Evolutionary conservation across 2,888 invertebrate genomes (phyloP).

Genomic region (Molorchus minor): DNA sequence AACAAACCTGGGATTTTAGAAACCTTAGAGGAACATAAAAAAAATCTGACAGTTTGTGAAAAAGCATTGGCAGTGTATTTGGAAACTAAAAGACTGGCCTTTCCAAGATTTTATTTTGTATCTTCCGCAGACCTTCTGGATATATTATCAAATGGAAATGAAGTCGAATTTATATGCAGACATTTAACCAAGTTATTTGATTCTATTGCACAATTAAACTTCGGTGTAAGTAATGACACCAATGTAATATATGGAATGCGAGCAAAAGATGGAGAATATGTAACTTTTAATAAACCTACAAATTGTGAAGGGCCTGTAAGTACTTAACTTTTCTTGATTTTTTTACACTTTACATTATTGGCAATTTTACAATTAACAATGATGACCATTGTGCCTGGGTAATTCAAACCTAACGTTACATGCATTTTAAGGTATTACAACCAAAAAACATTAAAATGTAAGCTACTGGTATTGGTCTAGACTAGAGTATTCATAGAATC

Average conservation of each 20-base stretch:
- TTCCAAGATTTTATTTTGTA: constrained; percentile 96
- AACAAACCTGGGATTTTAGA: constrained; percentile 69
- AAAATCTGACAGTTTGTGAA: constrained; percentile 89
- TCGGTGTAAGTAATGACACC: constrained; percentile 69
- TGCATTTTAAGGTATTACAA: too few relatives aligned
- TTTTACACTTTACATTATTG: too few relatives aligned
- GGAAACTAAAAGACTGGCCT: constrained; percentile 94
- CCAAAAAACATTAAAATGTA: too few relatives aligned
- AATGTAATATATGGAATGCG: constrained; percentile 83
- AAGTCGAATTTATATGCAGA: constrained; percentile 86
- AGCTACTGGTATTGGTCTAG: too few relatives aligned
- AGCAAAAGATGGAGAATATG: constrained; percentile 95
- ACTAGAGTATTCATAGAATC: too few relatives aligned
- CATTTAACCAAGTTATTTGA: constrained; percentile 96
- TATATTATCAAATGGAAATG: constrained; percentile 94
- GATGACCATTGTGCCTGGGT: too few relatives aligned
- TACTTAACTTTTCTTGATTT: constrained; percentile 7
- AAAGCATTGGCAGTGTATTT: constrained; percentile 96
- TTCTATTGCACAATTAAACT: constrained; percentile 88
- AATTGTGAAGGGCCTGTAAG: constrained; percentile 86
- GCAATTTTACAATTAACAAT: too few relatives aligned
- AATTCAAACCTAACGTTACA: too few relatives aligned
- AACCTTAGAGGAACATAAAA: constrained; percentile 83
- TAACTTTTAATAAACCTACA: constrained; percentile 80
- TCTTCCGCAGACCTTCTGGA: constrained; percentile 95